A percentile compares a stretch with the other conserved stretches of the same genome.
These are phyloP conservation scores for Athalia circularis DNA, from an alignment of 2,888 invertebrate species.

Conservation along the genomic window DNA sequence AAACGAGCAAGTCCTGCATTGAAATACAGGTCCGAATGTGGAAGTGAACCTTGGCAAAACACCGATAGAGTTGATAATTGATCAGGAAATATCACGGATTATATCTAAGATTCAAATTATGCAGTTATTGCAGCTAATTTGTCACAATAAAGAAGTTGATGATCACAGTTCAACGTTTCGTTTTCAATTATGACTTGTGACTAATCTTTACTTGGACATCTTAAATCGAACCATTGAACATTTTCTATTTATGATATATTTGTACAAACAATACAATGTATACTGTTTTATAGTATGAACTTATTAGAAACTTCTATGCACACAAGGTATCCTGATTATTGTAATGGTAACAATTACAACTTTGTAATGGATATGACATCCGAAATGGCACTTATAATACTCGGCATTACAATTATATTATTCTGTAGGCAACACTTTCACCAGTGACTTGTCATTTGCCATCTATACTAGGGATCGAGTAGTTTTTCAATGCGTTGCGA, in stretches of 20 bases:
- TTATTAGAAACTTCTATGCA: conserved; percentile 7
- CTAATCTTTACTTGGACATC: neutral
- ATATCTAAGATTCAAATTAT: conserved; percentile 15
- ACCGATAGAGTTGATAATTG: neutral
- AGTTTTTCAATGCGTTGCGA: conserved; percentile 72
- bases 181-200: conserved; percentile 18
- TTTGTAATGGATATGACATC: conserved; percentile 31
- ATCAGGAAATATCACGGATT: neutral
- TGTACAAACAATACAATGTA: conserved; percentile 17
- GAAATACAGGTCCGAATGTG: neutral
- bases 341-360: conserved; percentile 5
- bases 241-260: conserved; percentile 6
- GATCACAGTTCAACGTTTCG: neutral
- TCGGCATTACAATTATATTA: conserved; percentile 13
- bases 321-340: neutral
- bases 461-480: conserved; percentile 33
- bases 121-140: neutral
- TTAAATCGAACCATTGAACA: neutral
- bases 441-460: neutral
- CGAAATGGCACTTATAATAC: conserved; percentile 40
- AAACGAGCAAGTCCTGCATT: neutral
- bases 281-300: conserved; percentile 6
- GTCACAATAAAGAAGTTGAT: neutral
- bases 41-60: conserved; percentile 1
- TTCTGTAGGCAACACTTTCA: conserved; percentile 8